Conservation (phyloP, 2,797 vertebrate species). For the Xenopus petersii region DNA sequence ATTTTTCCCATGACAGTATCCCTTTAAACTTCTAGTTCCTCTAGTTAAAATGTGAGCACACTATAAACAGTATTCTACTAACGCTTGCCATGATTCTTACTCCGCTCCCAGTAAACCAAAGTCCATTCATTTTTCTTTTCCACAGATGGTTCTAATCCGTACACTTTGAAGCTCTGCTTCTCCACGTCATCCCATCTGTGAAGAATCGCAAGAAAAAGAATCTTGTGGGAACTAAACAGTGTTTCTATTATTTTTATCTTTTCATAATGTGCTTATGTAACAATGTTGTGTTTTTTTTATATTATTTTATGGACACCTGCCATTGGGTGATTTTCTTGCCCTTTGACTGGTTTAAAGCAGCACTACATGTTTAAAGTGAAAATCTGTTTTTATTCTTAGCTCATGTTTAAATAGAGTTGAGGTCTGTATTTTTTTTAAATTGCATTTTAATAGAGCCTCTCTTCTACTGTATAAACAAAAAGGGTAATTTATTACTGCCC, state of each 20-base stretch:
- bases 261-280: constrained; percentile 21
- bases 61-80: too few relatives aligned
- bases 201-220: constrained; percentile 45
- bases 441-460: too few relatives aligned
- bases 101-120: too few relatives aligned
- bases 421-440: background rate
- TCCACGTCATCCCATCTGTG: constrained; percentile 87
- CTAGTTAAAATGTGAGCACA: too few relatives aligned
- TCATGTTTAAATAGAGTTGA: background rate
- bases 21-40: too few relatives aligned
- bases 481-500: too few relatives aligned
- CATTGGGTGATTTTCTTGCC: background rate
- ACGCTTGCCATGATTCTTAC: too few relatives aligned
- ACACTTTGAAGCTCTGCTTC: constrained; percentile 96
- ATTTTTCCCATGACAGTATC: too few relatives aligned
- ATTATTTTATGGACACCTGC: background rate
- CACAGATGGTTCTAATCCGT: constrained; percentile 84
- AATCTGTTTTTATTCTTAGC: background rate
- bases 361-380: constrained; percentile 18
- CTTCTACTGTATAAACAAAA: too few relatives aligned
- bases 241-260: background rate
- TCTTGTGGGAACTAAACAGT: background rate
- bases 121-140: constrained; percentile 49
- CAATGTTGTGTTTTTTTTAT: constrained; percentile 18
- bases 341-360: constrained; percentile 12